Conservation (phyloP, 2,888 invertebrate species). For the Tinea pellionella region DNA sequence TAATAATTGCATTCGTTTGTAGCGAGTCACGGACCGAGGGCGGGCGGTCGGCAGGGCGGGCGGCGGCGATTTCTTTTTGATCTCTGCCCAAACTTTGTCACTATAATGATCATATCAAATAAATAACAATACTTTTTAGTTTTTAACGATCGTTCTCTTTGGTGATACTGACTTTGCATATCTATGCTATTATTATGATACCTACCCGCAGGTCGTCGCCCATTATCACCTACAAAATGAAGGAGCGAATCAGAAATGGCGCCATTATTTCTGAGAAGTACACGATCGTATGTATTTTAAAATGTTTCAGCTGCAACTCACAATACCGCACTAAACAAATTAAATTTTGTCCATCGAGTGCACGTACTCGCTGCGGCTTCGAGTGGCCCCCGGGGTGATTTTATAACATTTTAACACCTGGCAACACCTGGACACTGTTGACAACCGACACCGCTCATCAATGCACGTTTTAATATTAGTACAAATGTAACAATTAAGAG, state of each 20-base stretch:
- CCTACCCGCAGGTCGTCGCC: too few species aligned
- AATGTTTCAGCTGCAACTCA: background rate
- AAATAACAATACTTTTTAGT: too few species aligned
- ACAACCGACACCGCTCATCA: background rate
- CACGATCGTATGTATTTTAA: background rate
- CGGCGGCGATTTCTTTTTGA: background rate
- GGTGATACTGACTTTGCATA: too few species aligned
- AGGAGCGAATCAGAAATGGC: too few species aligned
- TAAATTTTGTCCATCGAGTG: background rate
- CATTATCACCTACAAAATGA: too few species aligned
- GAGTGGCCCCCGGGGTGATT: background rate
- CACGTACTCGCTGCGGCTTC: background rate
- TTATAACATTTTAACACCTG: background rate
- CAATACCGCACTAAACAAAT: background rate
- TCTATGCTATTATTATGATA: too few species aligned
- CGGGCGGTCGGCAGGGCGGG: too few species aligned
- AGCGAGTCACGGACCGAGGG: background rate
- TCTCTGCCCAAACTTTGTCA: background rate
- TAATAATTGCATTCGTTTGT: conserved; percentile 8
- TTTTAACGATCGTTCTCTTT: too few species aligned
- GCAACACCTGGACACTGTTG: background rate
- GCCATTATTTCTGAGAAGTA: background rate
- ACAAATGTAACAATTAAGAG: too few species aligned
- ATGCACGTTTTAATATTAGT: too few species aligned
- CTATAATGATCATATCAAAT: background rate